A percentile compares a stretch with the other conserved stretches of the same genome.
Conservation (phyloP, 2,797 vertebrate genomes). For the Podargus strigoides region DNA sequence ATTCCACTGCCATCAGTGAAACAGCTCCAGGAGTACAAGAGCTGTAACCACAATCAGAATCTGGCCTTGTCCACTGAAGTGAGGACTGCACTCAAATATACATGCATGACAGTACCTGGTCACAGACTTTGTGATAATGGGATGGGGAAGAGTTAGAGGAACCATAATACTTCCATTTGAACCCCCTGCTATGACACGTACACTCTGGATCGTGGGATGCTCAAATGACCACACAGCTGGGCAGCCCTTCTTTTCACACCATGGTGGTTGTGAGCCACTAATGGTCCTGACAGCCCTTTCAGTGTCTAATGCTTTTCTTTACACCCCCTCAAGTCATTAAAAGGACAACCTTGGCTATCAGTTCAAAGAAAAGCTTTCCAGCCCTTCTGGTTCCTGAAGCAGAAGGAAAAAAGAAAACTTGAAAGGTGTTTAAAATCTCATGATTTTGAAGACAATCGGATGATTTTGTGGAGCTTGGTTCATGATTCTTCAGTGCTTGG, state of each 20-base stretch:
- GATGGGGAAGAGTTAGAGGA: neutral
- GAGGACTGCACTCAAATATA: neutral
- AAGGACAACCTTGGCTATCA: neutral
- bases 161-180: neutral
- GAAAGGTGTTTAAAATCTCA: neutral
- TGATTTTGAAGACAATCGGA: neutral
- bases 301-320: neutral
- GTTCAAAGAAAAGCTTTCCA: neutral
- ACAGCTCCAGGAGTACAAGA: neutral
- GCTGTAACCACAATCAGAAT: neutral
- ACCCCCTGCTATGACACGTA: accelerated
- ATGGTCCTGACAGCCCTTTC: neutral
- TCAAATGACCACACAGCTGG: neutral
- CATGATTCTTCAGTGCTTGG: neutral
- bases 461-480: neutral
- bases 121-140: neutral
- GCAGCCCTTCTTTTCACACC: neutral
- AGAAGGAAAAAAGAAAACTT: neutral
- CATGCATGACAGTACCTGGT: neutral
- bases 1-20: neutral
- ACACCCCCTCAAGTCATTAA: neutral
- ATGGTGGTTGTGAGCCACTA: neutral
- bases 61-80: neutral
- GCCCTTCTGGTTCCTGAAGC: neutral
- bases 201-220: neutral